Percentiles rank a stretch among this genome's conserved stretches.
These are phyloP conservation scores for Tiaroga cobitis DNA, from an alignment of 2,797 vertebrate genomes.

Conservation along the genomic window DNA sequence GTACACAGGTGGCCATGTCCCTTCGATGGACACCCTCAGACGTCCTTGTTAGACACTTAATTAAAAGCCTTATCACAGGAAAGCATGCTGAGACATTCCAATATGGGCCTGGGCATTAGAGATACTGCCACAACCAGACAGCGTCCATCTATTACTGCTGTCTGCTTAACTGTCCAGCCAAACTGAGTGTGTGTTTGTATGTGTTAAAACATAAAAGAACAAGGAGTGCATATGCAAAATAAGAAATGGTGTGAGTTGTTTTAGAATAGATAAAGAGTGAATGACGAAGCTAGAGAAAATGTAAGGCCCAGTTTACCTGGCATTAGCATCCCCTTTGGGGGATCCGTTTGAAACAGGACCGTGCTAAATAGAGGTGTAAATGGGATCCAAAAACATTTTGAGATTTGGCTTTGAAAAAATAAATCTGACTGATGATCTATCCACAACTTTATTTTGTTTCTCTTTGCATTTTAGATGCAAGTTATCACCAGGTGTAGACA, in stretches of 20 bases:
- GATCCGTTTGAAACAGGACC: constrained; percentile 7
- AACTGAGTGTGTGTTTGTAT: constrained; percentile 44
- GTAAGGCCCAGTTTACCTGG: neutral
- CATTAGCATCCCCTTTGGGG: constrained; percentile 1
- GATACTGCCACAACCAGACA: constrained; percentile 59
- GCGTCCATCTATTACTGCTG: constrained; percentile 58
- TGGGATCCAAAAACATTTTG: neutral
- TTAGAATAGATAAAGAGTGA: constrained; percentile 13
- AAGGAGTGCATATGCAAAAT: neutral
- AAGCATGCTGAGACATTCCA: constrained; percentile 66
- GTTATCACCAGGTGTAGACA: neutral
- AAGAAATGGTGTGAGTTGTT: constrained; percentile 6
- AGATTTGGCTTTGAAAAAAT: constrained; percentile 4
- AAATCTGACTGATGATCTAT: neutral
- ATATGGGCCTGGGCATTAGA: constrained; percentile 67
- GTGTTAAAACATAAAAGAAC: constrained; percentile 27
- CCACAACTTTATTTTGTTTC: neutral
- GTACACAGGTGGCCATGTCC: constrained; percentile 61
- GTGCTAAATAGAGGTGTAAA: neutral
- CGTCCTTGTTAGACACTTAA: constrained; percentile 69
- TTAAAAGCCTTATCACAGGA: constrained; percentile 71
- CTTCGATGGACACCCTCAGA: constrained; percentile 58
- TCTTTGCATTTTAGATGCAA: neutral
- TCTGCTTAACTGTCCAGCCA: constrained; percentile 46
- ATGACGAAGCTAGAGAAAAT: neutral